These are phyloP conservation scores for Lota lota DNA, from an alignment of 2,113 vertebrate genomes.

Conservation along the genomic window DNA sequence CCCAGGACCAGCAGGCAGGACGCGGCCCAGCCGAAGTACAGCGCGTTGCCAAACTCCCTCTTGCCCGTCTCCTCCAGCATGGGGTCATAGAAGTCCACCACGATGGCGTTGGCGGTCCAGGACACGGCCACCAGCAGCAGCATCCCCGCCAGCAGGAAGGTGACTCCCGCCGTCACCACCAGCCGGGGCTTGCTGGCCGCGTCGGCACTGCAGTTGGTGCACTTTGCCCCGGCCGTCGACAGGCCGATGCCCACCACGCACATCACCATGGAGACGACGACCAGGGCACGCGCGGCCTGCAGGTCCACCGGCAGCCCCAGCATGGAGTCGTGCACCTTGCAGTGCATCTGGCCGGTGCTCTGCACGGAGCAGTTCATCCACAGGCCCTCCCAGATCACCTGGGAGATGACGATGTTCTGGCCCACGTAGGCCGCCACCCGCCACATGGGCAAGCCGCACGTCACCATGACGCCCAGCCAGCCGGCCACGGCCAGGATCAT, in stretches of 20 bases:
- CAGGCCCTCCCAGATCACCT: slow-evolving; percentile 80
- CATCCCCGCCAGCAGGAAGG: slow-evolving; percentile 63
- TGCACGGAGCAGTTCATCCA: slow-evolving; percentile 83
- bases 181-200: slow-evolving; percentile 67
- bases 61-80: slow-evolving; percentile 74
- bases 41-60: slow-evolving; percentile 77
- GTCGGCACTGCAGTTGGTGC: slow-evolving; percentile 74
- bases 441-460: slow-evolving; percentile 80
- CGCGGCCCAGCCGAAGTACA: slow-evolving; percentile 79
- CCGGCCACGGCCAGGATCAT: slow-evolving; percentile 76
- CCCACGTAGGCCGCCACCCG: slow-evolving; percentile 74
- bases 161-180: slow-evolving; percentile 57
- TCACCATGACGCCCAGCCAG: slow-evolving; percentile 77
- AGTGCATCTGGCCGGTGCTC: slow-evolving; percentile 82
- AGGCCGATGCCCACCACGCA: slow-evolving; percentile 66
- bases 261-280: slow-evolving; percentile 67
- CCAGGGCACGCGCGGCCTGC: slow-evolving; percentile 72
- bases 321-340: slow-evolving; percentile 77
- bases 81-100: slow-evolving; percentile 73
- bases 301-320: slow-evolving; percentile 70
- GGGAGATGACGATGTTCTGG: slow-evolving; percentile 79
- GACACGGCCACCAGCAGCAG: slow-evolving; percentile 74
- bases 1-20: slow-evolving; percentile 72
- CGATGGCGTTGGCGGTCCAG: slow-evolving; percentile 75
- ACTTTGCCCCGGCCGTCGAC: slow-evolving; percentile 74